A percentile compares a stretch with the other conserved stretches of the same genome.
Conservation (phyloP, 2,888 invertebrate species). For the Ophion slaviceki region DNA sequence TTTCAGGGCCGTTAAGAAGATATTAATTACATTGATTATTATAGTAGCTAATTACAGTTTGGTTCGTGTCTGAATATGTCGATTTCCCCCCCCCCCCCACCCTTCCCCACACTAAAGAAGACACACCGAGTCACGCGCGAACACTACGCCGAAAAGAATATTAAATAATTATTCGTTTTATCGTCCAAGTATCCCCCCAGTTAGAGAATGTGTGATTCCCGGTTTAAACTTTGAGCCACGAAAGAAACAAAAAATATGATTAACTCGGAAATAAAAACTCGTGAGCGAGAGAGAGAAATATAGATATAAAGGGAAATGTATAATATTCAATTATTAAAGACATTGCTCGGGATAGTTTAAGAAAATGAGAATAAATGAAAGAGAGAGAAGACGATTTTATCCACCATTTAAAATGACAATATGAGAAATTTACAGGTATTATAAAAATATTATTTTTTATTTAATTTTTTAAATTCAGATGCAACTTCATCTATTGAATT, state of each 20-base stretch:
- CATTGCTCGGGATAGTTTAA: conserved; percentile 32
- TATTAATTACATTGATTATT: not conserved
- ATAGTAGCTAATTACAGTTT: not conserved
- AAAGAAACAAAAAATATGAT: conserved; percentile 14
- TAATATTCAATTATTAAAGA: conserved; percentile 36
- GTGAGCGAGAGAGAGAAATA: conserved; percentile 37
- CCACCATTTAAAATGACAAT: conserved; percentile 60
- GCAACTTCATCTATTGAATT: conserved; percentile 15
- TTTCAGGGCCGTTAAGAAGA: not conserved
- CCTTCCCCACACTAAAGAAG: not conserved
- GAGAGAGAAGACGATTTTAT: conserved; percentile 38
- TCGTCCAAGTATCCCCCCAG: conserved; percentile 47
- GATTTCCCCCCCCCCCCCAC: not conserved
- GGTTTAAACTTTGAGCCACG: conserved; percentile 41
- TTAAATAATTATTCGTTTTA: conserved; percentile 47
- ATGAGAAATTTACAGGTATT: conserved; percentile 44
- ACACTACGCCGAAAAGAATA: conserved; percentile 32
- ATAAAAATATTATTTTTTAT: not conserved
- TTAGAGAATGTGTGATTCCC: conserved; percentile 62
- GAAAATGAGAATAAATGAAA: conserved; percentile 9
- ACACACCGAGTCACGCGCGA: conserved; percentile 37
- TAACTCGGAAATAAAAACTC: not conserved
- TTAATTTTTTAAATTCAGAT: not conserved
- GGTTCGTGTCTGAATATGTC: not conserved
- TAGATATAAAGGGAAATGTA: conserved; percentile 43